Percentiles rank a stretch among this genome's conserved stretches.
phyloP scores from a whole-genome alignment of 2,888 invertebrate genomes.

The Parasteatoda lunata region DNA sequence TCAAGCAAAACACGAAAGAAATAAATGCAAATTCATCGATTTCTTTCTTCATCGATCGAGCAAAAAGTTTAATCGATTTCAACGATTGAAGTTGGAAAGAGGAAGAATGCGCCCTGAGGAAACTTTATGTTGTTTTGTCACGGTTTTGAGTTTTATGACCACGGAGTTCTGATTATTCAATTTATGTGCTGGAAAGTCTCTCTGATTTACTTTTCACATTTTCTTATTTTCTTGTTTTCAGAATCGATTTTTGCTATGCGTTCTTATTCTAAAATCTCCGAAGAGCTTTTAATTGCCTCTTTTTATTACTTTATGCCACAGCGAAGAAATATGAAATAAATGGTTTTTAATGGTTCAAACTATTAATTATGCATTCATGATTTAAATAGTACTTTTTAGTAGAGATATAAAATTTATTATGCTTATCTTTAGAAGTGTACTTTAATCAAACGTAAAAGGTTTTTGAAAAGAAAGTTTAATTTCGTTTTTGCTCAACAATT shows the following conservation, averaged over 20 bases:
- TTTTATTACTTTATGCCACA: no score
- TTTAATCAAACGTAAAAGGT: no score
- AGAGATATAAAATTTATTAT: no score
- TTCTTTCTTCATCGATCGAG: conserved; percentile 4
- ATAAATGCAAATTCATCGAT: conserved; percentile 5
- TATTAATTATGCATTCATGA: no score
- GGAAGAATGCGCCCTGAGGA: not conserved
- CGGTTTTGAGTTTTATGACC: conserved; percentile 3
- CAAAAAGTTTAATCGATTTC: conserved; percentile 2
- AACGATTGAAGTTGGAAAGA: conserved; percentile 2
- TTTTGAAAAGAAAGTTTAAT: no score
- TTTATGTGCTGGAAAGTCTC: not conserved
- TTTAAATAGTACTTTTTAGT: no score
- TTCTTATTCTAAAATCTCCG: no score
- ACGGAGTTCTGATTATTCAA: not conserved
- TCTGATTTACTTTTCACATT: not conserved
- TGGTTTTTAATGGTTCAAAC: no score
- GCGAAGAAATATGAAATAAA: no score
- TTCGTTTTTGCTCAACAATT: no score
- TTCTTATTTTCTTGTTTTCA: not conserved
- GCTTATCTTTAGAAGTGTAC: no score
- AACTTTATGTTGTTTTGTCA: conserved; percentile 3
- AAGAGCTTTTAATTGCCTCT: no score
- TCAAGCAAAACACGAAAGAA: conserved; percentile 3
- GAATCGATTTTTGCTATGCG: not conserved